Evolutionary conservation across 2,888 invertebrate species (phyloP).

Genomic region (Gari tellinella): DNA sequence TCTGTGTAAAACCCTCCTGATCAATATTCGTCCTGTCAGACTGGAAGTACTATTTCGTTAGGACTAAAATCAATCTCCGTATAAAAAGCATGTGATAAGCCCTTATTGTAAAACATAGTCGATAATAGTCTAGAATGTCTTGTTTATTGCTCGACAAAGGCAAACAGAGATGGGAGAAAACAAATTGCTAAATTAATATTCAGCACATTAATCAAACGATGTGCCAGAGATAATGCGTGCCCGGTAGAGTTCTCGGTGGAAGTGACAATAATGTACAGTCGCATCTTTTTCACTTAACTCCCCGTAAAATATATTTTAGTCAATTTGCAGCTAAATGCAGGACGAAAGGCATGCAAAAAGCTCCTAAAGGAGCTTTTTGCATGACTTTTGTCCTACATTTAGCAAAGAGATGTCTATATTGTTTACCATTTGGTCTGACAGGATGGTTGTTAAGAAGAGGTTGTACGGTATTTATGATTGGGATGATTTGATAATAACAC

Average conservation of each 20-base stretch:
- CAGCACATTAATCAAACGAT: constrained; percentile 65
- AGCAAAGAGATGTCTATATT: no score
- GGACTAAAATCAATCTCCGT: constrained; percentile 62
- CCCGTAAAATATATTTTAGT: no score
- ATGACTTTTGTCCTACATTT: no score
- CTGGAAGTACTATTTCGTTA: constrained; percentile 25
- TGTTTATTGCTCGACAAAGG: constrained; percentile 64
- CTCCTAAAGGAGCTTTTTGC: no score
- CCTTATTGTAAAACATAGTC: constrained; percentile 60
- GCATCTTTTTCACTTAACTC: no score
- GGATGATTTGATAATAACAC: constrained; percentile 16
- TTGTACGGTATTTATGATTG: constrained; percentile 2
- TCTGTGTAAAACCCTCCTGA: constrained; percentile 6
- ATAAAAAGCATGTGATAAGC: constrained; percentile 64
- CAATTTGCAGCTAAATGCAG: no score
- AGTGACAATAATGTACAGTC: constrained; percentile 54
- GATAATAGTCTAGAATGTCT: constrained; percentile 64
- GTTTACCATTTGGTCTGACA: no score
- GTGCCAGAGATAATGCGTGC: constrained; percentile 56
- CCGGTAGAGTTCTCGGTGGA: constrained; percentile 40
- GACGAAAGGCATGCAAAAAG: no score
- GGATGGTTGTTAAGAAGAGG: no score
- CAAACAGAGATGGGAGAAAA: constrained; percentile 61
- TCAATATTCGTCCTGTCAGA: constrained; percentile 28
- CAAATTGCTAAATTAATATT: constrained; percentile 69